These are phyloP conservation scores for Homarus gammarus DNA, from an alignment of 2,888 invertebrate genomes.

Conservation along the genomic window DNA sequence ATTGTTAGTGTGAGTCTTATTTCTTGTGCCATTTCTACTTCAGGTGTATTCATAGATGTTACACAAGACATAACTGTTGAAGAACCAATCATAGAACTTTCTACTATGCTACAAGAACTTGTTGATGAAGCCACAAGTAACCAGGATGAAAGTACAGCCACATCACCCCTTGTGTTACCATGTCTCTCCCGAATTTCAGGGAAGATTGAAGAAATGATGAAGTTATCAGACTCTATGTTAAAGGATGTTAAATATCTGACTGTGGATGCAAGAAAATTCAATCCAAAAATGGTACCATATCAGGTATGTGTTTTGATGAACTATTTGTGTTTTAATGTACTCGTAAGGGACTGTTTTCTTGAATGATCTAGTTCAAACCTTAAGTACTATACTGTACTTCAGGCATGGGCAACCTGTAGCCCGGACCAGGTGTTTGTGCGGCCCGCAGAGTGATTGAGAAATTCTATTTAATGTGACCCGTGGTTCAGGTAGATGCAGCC, in stretches of 20 bases:
- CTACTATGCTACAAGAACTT: neutral
- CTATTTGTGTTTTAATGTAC: neutral
- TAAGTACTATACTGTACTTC: too few relatives aligned
- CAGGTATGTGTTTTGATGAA: neutral
- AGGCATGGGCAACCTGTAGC: too few relatives aligned
- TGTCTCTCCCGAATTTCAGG: slow-evolving; percentile 10
- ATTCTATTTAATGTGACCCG: too few relatives aligned
- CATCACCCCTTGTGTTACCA: neutral
- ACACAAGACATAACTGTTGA: slow-evolving; percentile 20
- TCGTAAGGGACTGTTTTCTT: too few relatives aligned
- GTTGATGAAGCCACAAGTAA: neutral
- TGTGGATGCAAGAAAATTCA: neutral
- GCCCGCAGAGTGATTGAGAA: too few relatives aligned
- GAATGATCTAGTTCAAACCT: too few relatives aligned
- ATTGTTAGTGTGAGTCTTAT: neutral
- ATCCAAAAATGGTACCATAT: slow-evolving; percentile 9
- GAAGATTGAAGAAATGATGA: slow-evolving; percentile 46
- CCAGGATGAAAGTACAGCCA: neutral
- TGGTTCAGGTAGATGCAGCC: too few relatives aligned
- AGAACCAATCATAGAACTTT: slow-evolving; percentile 35
- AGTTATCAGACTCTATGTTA: neutral
- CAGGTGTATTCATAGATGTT: slow-evolving; percentile 25
- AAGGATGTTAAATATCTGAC: neutral
- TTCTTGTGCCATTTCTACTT: neutral
- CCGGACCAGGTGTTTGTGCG: too few relatives aligned